Conservation (phyloP, 2,888 invertebrate species). For the Gonocerus acuteangulatus region DNA sequence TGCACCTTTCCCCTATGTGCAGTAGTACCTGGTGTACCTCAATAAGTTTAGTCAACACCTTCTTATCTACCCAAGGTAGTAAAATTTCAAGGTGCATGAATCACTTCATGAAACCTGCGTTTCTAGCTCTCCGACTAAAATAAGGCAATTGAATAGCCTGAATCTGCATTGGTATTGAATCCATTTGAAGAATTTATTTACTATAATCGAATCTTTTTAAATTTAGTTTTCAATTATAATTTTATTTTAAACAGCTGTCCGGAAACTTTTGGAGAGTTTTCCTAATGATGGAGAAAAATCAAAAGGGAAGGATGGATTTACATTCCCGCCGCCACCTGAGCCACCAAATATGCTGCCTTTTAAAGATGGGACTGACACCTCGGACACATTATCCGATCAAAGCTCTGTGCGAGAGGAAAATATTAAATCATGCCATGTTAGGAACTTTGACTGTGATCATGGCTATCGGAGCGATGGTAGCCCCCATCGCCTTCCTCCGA, state of each 20-base stretch:
- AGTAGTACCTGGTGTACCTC: too few relatives aligned
- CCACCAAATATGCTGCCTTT: not conserved
- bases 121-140: too few relatives aligned
- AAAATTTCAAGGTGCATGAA: too few relatives aligned
- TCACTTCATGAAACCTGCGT: too few relatives aligned
- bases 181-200: too few relatives aligned
- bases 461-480: conserved; percentile 24
- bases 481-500: conserved; percentile 49
- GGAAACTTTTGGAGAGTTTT: conserved; percentile 25
- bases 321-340: conserved; percentile 32
- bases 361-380: not conserved
- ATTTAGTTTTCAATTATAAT: not conserved
- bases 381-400: conserved; percentile 7
- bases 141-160: too few relatives aligned
- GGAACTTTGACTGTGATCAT: not conserved
- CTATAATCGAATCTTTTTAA: too few relatives aligned
- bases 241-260: conserved; percentile 21
- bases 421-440: not conserved
- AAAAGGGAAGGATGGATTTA: conserved; percentile 18
- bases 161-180: too few relatives aligned
- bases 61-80: too few relatives aligned
- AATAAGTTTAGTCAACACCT: too few relatives aligned
- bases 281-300: conserved; percentile 11
- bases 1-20: too few relatives aligned
- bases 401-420: not conserved